Evolutionary conservation across 2,113 vertebrate species (phyloP), one percentile per base, ranked within the genome.

Genomic region (Anhinga anhinga): DNA sequence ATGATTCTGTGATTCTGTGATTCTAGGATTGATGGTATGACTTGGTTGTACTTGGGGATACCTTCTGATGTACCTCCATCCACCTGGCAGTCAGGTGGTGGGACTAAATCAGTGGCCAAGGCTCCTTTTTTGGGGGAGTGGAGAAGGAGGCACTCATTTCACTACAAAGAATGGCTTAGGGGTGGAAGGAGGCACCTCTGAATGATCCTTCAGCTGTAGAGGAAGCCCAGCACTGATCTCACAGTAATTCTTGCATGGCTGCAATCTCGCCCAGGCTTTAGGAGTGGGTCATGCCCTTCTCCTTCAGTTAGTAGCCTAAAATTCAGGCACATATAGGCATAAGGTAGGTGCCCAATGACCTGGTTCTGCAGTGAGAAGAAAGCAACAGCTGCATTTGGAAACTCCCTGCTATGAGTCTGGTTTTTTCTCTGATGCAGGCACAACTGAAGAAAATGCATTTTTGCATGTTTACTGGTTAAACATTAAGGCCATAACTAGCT

Each of bases 101-200:
- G 58, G 45, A 42, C 58, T 59, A 47, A 59, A 53, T 59, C 27
- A 30, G 50, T 7, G 16, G 38, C 22, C 29, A 65, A 61, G n/a
- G 5, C 7, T 45, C 23, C 10, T 45, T 74, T 76, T 26, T 18
- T 1, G 22, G 10, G 10, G 50, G 3, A 7, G 6, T n/a, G 38
- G 34, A 79, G 58, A 30, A 82, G 65, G 19, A 14, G 26, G 15
- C 38, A 53, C 29, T 40, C 13, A 32, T 40, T 81, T 66, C 66
- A 53, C 21, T 9, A 6, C 2, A 5, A 66, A 61, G n/a, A 61
- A n/a, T 1, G 4, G 26, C 52, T 61, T 3, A 1, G 7, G 10
- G 9, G 7, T 66, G 40, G 15, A 15, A 84, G 30, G 7, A 55
- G 45, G 27, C 26, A 20, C 34, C 38, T 58, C 44, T 71, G 71